Evolutionary conservation across 2,113 vertebrate genomes (phyloP).

Genomic region (Lepus europaeus): DNA sequence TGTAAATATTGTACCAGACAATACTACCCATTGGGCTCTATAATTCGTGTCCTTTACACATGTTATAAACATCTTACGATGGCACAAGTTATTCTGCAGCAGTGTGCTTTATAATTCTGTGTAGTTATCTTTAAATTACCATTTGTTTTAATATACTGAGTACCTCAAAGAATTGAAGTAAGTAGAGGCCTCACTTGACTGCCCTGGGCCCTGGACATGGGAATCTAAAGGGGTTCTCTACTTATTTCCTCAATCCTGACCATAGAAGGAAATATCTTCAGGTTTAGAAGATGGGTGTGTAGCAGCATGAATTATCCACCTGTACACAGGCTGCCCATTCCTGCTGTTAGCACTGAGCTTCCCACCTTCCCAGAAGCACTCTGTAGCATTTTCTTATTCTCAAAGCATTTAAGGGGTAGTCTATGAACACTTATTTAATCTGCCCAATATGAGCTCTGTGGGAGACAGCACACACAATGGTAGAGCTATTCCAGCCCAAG

Average conservation of each 20-base stretch:
- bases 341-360: neutral
- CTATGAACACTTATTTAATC: neutral
- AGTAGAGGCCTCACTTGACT: neutral
- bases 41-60: neutral
- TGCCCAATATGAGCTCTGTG: neutral
- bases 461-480: neutral
- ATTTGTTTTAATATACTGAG: neutral
- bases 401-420: neutral
- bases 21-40: neutral
- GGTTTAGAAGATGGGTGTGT: neutral
- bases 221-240: neutral
- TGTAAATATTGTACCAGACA: neutral
- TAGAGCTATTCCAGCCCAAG: neutral
- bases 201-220: neutral
- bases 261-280: neutral
- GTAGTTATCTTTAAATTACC: neutral
- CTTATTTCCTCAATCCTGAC: neutral
- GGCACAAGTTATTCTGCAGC: neutral
- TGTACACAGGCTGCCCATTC: neutral
- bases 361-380: neutral
- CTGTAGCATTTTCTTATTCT: neutral
- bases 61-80: neutral
- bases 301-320: neutral
- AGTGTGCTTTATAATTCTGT: neutral
- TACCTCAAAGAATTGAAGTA: neutral